Conservation (phyloP, 2,113 vertebrate species). For the Platichthys stellatus region DNA sequence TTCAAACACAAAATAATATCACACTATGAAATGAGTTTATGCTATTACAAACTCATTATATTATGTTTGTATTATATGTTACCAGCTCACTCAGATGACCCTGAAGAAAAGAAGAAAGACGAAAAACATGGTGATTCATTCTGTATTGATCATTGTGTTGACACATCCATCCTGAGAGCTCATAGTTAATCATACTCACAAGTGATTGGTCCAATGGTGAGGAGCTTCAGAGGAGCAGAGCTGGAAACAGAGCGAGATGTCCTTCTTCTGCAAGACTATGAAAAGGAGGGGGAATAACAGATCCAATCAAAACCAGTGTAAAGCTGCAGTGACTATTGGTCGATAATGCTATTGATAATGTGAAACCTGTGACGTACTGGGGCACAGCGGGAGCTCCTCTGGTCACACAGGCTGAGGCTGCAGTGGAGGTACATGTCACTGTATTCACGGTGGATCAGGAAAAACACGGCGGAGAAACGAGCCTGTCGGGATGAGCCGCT, state of each 20-base stretch:
- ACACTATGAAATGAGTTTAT: background rate
- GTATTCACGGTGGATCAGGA: slow-evolving; percentile 40
- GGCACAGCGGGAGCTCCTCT: slow-evolving; percentile 14
- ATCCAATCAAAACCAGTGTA: background rate
- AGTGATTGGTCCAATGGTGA: slow-evolving; percentile 63
- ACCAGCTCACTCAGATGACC: slow-evolving; percentile 26
- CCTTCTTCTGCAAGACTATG: background rate
- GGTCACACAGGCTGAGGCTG: slow-evolving; percentile 59
- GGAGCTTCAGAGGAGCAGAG: background rate
- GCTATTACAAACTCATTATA: background rate
- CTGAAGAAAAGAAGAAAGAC: slow-evolving; percentile 34
- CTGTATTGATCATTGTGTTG: background rate
- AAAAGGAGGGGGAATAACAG: background rate
- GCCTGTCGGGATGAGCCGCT: slow-evolving; percentile 59
- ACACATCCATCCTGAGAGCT: background rate
- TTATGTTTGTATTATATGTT: background rate
- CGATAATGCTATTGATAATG: too few relatives aligned
- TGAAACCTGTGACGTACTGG: too few relatives aligned
- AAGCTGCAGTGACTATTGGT: too few relatives aligned
- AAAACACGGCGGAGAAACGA: slow-evolving; percentile 62
- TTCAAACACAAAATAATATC: too few relatives aligned
- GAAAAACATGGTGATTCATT: background rate
- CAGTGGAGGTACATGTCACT: slow-evolving; percentile 58
- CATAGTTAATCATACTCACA: slow-evolving; percentile 47
- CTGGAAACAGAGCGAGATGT: slow-evolving; percentile 41